Evolutionary conservation across 2,113 vertebrate genomes (phyloP).

Genomic region (Sylvilagus bachmani): DNA sequence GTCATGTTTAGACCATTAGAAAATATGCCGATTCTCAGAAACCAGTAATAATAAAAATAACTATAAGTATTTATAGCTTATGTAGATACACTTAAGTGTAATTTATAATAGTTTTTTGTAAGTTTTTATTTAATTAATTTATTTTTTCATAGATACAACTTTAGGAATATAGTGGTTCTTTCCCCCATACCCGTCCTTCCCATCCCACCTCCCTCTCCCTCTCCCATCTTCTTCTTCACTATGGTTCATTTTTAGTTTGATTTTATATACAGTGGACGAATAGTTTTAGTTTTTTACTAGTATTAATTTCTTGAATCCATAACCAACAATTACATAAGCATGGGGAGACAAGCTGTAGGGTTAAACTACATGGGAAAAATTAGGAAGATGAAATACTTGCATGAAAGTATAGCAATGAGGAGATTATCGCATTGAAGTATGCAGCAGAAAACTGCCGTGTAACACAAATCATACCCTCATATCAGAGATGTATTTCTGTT

Average conservation of each 20-base stretch:
- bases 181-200: too few relatives aligned
- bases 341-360: neutral
- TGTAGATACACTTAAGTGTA: neutral
- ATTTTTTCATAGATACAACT: too few relatives aligned
- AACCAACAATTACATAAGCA: neutral
- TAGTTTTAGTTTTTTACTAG: neutral
- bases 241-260: too few relatives aligned
- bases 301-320: neutral
- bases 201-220: too few relatives aligned
- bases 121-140: neutral
- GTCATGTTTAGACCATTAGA: neutral
- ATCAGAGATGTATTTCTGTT: constrained; percentile 17
- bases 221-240: too few relatives aligned
- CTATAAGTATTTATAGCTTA: neutral
- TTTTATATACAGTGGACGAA: too few relatives aligned
- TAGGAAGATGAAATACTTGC: neutral
- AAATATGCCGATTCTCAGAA: neutral
- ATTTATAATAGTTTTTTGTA: neutral
- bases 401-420: neutral
- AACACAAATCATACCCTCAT: neutral
- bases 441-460: neutral
- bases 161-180: too few relatives aligned
- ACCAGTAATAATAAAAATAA: neutral
- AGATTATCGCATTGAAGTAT: neutral
- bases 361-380: neutral